Base-by-base conservation (phyloP, 1,140 invertebrate genomes). In the Heliothis subflexa region DNA sequence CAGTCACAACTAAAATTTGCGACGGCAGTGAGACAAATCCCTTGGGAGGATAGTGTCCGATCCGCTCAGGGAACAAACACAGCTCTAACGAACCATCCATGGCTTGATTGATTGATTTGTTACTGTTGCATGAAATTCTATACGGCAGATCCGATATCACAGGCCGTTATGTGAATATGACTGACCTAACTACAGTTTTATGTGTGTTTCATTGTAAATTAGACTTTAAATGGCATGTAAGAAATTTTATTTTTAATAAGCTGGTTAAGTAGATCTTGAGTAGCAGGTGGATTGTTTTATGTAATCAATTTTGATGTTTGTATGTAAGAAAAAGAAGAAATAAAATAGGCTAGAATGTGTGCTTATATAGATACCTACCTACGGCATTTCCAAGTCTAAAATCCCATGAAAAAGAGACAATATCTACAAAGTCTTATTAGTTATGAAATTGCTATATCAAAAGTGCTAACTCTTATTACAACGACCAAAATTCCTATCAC, bases 91-190 rank as follows among this genome's bases (percentile, higher is more conserved):
- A 75, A 64, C 57, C 57, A 49, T 52, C 21, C 59, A 75, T 64
- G 50, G 57, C 59, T 52, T 52, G 59, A 75, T 64, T 61, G 72
- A 74, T 61, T 62, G 59, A 75, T 75, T 47, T 75, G 52, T 75
- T 75, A 75, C 47, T 33, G 49, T 28, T 28, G 25, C 49, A 64
- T 50, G 55, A 61, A 59, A 49, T 61, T 61, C 54, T 74, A 74
- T 40, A 71, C 68, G 13, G 13, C 18, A 18, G 25, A 64, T 75
- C 21, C 14, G 28, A 64, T 66, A 33, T 49, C 73, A 49, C 47
- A 18, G 45, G 13, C 14, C 3, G 16, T 47, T 28, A 18, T 13
- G 47, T 14, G 25, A 10, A 18, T 72, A 40, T 49, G 50, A 40
- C 14, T 21, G 28, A 28, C 33, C 28, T 11, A 25, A 14, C 47